Conservation (phyloP, 2,888 invertebrate genomes). For the Anthrax anthrax region DNA sequence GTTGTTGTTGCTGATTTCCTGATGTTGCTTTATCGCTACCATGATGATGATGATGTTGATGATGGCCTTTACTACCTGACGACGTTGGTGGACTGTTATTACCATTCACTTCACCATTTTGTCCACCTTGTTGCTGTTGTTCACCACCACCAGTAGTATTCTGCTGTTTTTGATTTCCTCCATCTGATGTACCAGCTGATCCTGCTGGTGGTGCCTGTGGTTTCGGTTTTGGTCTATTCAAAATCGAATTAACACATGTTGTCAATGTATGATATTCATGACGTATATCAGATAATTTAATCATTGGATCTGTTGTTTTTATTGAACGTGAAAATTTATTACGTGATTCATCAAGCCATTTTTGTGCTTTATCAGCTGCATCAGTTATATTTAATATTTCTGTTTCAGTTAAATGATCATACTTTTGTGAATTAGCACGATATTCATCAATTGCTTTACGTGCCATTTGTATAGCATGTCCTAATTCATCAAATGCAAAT, state of each 20-base stretch:
- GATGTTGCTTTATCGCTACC: slow-evolving; percentile 20
- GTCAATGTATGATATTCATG: slow-evolving; percentile 52
- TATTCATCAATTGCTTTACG: slow-evolving; percentile 64
- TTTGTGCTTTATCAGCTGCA: slow-evolving; percentile 52
- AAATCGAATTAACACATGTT: slow-evolving; percentile 49
- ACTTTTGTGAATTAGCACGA: slow-evolving; percentile 55
- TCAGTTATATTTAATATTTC: slow-evolving; percentile 66
- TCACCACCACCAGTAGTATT: slow-evolving; percentile 1
- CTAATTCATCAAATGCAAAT: slow-evolving; percentile 65
- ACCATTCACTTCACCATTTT: slow-evolving; percentile 19
- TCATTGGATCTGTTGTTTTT: slow-evolving; percentile 57
- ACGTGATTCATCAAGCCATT: slow-evolving; percentile 71
- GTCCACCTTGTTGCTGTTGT: slow-evolving; percentile 11
- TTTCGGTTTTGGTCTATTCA: slow-evolving; percentile 87
- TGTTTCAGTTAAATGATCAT: slow-evolving; percentile 63
- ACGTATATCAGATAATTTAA: slow-evolving; percentile 65
- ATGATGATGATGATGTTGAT: slow-evolving; percentile 40
- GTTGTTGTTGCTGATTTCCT: no score
- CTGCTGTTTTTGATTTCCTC: slow-evolving; percentile 8
- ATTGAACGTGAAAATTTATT: slow-evolving; percentile 48
- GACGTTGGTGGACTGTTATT: slow-evolving; percentile 10
- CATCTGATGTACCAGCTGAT: slow-evolving; percentile 28
- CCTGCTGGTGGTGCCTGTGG: slow-evolving; percentile 45
- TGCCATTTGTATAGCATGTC: slow-evolving; percentile 60
- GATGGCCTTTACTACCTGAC: neutral